Evolutionary conservation across 1,140 invertebrate genomes (phyloP).

Genomic region (Tetraneura akinire): DNA sequence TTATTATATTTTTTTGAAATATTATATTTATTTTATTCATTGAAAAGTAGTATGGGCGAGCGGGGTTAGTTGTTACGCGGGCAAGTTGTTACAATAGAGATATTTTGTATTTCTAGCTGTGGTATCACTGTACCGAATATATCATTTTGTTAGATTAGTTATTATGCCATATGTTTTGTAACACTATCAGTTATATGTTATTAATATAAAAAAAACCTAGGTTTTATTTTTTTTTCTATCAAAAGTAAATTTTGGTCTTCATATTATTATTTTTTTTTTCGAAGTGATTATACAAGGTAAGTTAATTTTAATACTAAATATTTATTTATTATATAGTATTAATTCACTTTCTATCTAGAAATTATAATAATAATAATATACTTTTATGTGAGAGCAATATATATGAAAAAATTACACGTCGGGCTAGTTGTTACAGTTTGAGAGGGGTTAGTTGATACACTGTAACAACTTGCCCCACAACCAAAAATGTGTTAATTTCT

Average conservation of each 20-base stretch:
- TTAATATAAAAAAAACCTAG: background rate
- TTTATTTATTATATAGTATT: background rate
- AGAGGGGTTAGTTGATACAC: background rate
- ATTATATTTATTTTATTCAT: slow-evolving; percentile 4
- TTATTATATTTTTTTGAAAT: slow-evolving; percentile 14
- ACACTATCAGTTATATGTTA: background rate
- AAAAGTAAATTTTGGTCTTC: background rate
- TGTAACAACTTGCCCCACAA: slow-evolving; percentile 3
- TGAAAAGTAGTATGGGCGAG: too few species aligned
- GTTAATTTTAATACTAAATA: background rate
- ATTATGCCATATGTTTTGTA: background rate
- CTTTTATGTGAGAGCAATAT: background rate
- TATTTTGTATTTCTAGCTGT: background rate
- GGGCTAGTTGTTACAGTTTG: slow-evolving; percentile 18
- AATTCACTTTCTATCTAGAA: background rate
- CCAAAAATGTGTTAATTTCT: background rate
- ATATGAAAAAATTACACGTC: background rate
- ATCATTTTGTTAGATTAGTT: background rate
- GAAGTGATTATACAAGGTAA: background rate
- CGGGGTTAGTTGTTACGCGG: slow-evolving; percentile 21
- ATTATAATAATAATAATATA: background rate
- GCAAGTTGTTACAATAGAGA: slow-evolving; percentile 13
- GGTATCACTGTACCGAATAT: background rate
- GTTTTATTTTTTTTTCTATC: background rate
- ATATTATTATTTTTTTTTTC: slow-evolving; percentile 4